phyloP scores from a whole-genome alignment of 2,797 vertebrate species.

The Coendou prehensilis region DNA sequence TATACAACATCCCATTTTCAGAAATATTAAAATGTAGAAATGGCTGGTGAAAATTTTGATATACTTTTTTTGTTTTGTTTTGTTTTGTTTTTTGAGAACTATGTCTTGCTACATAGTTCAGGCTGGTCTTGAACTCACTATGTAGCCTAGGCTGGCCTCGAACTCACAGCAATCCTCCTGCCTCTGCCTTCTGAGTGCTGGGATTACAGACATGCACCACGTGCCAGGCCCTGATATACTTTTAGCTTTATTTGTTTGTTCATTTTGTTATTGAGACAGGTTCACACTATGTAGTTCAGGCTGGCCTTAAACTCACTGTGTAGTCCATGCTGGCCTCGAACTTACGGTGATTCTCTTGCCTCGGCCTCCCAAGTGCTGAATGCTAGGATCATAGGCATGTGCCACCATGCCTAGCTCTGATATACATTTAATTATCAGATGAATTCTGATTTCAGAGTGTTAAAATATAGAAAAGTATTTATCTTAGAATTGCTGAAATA shows the following conservation, averaged over 20 bases:
- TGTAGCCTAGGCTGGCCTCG: too few relatives aligned
- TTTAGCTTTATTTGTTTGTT: background rate
- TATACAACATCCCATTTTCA: conserved; percentile 43
- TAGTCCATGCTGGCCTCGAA: too few relatives aligned
- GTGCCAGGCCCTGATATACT: too few relatives aligned
- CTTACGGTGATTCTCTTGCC: too few relatives aligned
- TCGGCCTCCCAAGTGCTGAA: too few relatives aligned
- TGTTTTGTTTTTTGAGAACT: background rate
- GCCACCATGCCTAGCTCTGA: background rate
- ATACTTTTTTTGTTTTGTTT: background rate
- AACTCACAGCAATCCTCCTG: background rate
- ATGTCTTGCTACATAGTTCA: background rate
- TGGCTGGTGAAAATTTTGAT: conserved; percentile 35
- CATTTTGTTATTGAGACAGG: too few relatives aligned
- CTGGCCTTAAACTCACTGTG: too few relatives aligned
- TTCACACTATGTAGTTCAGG: too few relatives aligned
- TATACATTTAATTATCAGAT: conserved; percentile 1
- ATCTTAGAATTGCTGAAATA: conserved; percentile 50
- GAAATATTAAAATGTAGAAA: conserved; percentile 41
- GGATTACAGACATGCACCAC: background rate
- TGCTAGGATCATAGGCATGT: too few relatives aligned
- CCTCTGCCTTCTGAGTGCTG: background rate
- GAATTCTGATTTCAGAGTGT: conserved; percentile 57
- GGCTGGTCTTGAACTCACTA: background rate
- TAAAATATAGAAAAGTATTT: conserved; percentile 29